phyloP scores from a whole-genome alignment of 2,113 vertebrate species.

The Peromyscus polionotus region DNA sequence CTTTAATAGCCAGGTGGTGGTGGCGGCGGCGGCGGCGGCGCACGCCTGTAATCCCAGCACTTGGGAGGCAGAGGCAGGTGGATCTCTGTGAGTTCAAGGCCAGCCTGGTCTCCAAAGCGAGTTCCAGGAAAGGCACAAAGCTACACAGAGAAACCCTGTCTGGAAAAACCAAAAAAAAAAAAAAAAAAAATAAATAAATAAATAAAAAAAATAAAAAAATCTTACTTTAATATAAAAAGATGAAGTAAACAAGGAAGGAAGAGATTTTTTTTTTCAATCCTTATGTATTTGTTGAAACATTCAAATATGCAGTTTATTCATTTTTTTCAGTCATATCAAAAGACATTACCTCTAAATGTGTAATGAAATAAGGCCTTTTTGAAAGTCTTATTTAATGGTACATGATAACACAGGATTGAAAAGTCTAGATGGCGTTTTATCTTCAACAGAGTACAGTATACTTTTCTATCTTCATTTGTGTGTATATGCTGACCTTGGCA shows the following conservation, averaged over 20 bases:
- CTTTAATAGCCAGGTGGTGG: not conserved
- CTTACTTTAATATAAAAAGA: not conserved
- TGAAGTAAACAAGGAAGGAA: not conserved
- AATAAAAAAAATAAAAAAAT: not conserved
- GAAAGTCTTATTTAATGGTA: not conserved
- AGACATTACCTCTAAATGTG: slow-evolving; percentile 21
- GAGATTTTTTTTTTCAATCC: not conserved
- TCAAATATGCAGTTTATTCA: slow-evolving; percentile 30
- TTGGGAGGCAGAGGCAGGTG: too few relatives aligned
- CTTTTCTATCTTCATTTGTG: slow-evolving; percentile 41
- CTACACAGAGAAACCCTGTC: too few relatives aligned
- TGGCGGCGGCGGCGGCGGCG: too few relatives aligned
- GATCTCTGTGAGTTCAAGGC: too few relatives aligned
- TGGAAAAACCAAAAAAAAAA: too few relatives aligned
- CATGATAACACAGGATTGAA: not conserved
- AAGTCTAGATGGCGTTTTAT: not conserved
- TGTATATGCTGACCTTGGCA: not conserved
- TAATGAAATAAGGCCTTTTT: not conserved
- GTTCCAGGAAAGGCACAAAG: too few relatives aligned
- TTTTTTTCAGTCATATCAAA: not conserved
- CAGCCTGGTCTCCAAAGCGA: too few relatives aligned
- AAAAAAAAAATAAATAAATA: too few relatives aligned
- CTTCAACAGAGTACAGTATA: not conserved
- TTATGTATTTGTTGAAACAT: slow-evolving; percentile 14
- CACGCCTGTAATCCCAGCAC: too few relatives aligned